Evolutionary conservation across 1,140 invertebrate species (phyloP).

Genomic region (Heliothis subflexa): DNA sequence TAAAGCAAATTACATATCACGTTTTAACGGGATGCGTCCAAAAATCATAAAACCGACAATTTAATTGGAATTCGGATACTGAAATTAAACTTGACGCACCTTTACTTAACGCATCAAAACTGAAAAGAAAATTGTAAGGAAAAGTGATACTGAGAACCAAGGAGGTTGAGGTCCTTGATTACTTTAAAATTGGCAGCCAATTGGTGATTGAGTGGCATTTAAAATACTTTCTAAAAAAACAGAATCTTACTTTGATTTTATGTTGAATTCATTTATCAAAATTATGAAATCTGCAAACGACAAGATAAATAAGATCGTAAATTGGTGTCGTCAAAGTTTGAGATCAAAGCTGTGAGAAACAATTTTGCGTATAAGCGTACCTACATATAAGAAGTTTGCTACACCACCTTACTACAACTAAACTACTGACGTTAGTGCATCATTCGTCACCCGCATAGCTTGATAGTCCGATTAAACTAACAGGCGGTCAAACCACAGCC

Average conservation of each 20-base stretch:
- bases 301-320: no score
- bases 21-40: constrained; percentile 19
- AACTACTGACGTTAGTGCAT: no score
- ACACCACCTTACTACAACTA: no score
- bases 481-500: not conserved
- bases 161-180: not conserved
- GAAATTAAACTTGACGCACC: not conserved
- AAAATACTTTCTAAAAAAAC: no score
- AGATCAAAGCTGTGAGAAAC: no score
- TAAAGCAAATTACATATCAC: constrained; percentile 22
- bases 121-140: constrained; percentile 20
- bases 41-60: not conserved
- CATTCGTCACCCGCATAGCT: not conserved
- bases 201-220: no score
- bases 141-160: constrained; percentile 6
- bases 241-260: no score
- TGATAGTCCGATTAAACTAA: constrained; percentile 25
- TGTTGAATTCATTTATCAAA: no score
- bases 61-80: not conserved
- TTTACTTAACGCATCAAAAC: constrained; percentile 10
- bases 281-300: no score
- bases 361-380: no score
- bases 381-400: no score
- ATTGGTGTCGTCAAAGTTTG: no score
- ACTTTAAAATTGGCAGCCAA: constrained; percentile 1